Evolutionary conservation across 1,140 invertebrate genomes (phyloP), one percentile per base, ranked within the genome.

Genomic region (Drosophila novamexicana): DNA sequence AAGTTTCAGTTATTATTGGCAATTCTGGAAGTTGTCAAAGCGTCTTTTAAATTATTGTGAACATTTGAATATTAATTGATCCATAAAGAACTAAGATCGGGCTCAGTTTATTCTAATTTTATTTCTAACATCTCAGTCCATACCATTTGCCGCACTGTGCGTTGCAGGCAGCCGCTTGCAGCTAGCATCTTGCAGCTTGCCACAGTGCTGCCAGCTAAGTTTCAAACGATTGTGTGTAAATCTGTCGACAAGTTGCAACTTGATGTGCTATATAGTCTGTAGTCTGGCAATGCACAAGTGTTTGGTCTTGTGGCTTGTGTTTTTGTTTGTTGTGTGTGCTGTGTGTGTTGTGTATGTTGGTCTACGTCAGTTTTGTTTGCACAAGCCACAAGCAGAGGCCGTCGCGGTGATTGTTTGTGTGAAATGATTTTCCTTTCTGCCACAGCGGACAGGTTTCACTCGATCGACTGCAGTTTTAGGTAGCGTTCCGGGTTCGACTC

Each of bases 371-470:
- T 79, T 63, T 8, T 49, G 22, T 86, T 86, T 86, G 82, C 79
- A 82, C 79, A 78, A 85, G 82, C 81, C 75, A 63, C 78, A 65
- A 62, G 5, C 29, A 39, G 64, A 68, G 74, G 62, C n/a, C 18
- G 59, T 37, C 10, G 64, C 52, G 67, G 72, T 80, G 77, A 76
- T 83, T 84, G 79, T 76, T 78, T 81, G 79, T 84, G 81, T 84
- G 81, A 82, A 82, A 85, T 84, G 77, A 88, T 88, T 86, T 86
- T 88, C 76, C 83, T 88, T 88, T 86, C 80, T 68, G 83, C 59
- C 49, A 61, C 42, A 69, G 49, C 80, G 75, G 83, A 88, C 83
- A 86, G 84, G 83, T 88, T 86, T 86, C 83, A 86, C 76, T 86
- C 64, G 75, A 77, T 77, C 68, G 39, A 49, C 42, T 59, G 56